Base-by-base conservation (phyloP, 2,113 vertebrate genomes). In the Embiotoca jacksoni region DNA sequence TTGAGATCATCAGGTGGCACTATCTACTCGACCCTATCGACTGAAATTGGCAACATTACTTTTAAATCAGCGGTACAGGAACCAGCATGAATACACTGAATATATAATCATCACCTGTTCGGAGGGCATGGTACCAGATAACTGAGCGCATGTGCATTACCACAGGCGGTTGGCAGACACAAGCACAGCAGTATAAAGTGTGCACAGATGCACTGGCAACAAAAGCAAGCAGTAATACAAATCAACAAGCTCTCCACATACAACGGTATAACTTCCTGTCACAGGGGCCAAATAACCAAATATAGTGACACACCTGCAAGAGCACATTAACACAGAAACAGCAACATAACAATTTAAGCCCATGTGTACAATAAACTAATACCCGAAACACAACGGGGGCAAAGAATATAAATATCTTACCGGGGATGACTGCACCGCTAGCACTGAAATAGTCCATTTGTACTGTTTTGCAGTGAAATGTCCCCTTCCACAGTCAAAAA, bases 291-390 rank as follows among this genome's bases (percentile, higher is more conserved):
- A 72, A 36, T 62, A 9, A 62, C n/a, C 7, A 53, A 30, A 31
- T 1, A n/a, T 14, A 49, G 3, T 50, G 55, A 37, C 16, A 73
- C 49, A 52, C 11, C 32, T 49, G 32, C 63, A 53, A 49, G 14
- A 61, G 16, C 41, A 75, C 13, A 59, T 5, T 5, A 3, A 59
- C 36, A 80, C 15, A 58, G 50, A 72, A 75, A 70, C 14, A 36
- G 41, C 2, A 7, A 23, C 71, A 72, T 73, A 58, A 73, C 5
- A 13, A 58, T 8, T 44, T 39, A 55, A 77, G 46, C 32, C 16
- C 32, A 79, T 14, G 16, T 64, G 6, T 41, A 39, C 4, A 16
- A 54, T 83, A 53, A 67, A 77, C 55, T 77, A 39, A 63, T 35
- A 69, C 23, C 46, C 33, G 75, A 63, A 56, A 70, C 15, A 5